Conservation (phyloP, 2,888 invertebrate species). For the Nebria brevicollis region DNA sequence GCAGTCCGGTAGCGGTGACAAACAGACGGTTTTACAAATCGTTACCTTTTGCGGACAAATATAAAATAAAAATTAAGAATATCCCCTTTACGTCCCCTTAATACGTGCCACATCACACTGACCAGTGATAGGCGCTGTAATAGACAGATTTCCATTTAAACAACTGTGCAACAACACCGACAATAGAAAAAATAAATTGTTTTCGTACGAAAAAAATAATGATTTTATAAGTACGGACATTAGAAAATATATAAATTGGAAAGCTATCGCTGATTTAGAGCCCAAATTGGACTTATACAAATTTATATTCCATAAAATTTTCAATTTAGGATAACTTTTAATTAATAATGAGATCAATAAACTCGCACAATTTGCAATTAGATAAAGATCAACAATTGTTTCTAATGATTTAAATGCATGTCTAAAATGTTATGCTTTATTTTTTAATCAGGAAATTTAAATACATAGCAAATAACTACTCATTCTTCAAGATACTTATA, state of each 20-base stretch:
- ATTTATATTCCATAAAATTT: too few species aligned
- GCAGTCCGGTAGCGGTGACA: neutral
- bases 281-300: neutral
- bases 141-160: neutral
- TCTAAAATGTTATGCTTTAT: too few species aligned
- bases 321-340: too few species aligned
- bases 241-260: neutral
- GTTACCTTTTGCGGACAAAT: slow-evolving; percentile 14
- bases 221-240: neutral
- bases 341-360: too few species aligned
- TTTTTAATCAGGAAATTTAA: too few species aligned
- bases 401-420: too few species aligned
- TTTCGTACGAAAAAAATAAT: neutral
- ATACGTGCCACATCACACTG: slow-evolving; percentile 9
- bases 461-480: too few species aligned
- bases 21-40: slow-evolving; percentile 4
- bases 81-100: neutral
- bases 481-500: too few species aligned
- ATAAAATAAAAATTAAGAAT: neutral
- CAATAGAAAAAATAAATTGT: neutral
- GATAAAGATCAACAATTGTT: too few species aligned
- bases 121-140: neutral
- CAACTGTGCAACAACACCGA: neutral
- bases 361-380: too few species aligned
- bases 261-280: neutral